Conservation (phyloP, 1,140 invertebrate species). For the Hermetia illucens region DNA sequence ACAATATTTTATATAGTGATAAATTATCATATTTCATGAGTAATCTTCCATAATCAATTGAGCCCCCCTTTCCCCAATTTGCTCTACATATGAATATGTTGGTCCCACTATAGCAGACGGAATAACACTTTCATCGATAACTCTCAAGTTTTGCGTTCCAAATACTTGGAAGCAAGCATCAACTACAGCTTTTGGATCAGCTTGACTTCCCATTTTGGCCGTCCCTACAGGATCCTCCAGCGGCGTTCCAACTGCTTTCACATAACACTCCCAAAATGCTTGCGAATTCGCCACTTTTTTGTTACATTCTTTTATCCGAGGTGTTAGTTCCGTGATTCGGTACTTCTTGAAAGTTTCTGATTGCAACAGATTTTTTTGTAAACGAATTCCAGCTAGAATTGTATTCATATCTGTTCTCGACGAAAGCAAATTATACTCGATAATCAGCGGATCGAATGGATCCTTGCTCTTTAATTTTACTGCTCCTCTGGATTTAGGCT, state of each 20-base stretch:
- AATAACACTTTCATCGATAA: conserved; percentile 37
- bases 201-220: conserved; percentile 43
- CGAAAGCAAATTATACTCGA: conserved; percentile 40
- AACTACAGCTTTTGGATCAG: conserved; percentile 40
- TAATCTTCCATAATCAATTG: conserved; percentile 31
- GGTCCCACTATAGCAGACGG: background rate
- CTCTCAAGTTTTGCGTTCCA: conserved; percentile 43
- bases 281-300: conserved; percentile 12
- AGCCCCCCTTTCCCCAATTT: conserved; percentile 40
- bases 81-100: conserved; percentile 16
- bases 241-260: conserved; percentile 31
- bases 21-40: background rate
- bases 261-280: conserved; percentile 31
- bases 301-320: conserved; percentile 26
- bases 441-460: conserved; percentile 39
- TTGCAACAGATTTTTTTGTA: conserved; percentile 5
- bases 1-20: background rate
- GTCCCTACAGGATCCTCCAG: conserved; percentile 38
- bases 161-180: conserved; percentile 35
- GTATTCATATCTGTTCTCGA: conserved; percentile 29
- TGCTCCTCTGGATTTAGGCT: conserved; percentile 37
- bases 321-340: conserved; percentile 16
- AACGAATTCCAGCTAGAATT: conserved; percentile 15
- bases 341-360: conserved; percentile 7
- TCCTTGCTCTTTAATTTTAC: conserved; percentile 34